Base-by-base conservation (phyloP, 1,140 invertebrate genomes). In the Philotrypesis tridentata region DNA sequence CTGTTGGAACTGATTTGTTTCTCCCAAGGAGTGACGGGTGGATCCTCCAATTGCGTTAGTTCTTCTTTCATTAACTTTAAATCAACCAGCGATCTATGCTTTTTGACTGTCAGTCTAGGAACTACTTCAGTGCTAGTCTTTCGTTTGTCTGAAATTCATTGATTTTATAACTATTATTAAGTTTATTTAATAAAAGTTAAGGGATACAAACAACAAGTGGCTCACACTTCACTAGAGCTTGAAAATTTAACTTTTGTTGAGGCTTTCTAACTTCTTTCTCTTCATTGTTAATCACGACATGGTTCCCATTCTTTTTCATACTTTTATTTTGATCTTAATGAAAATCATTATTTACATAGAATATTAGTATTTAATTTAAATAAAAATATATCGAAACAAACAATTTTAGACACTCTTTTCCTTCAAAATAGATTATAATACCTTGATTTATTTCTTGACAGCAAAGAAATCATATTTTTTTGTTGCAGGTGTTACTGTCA, bases 1-100 rank as follows among this genome's bases (percentile, higher is more conserved):
- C 89, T 86, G 12, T 77, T 82, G 6, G 86, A 82, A 77, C 84
- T 84, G n/a, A 90, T 79, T 81, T 88, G 21, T 82, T 86, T 89
- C 48, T 91, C 90, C 83, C 83, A 82, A 6, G 67, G 55, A 55
- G 87, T 90, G 14, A 76, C 2, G 27, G 90, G 89, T 40, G 88
- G 88, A 87, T 91, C 89, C 78, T 91, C 86, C 31, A 90, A 82
- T 76, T 89, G 89, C 65, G 85, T 88, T 25, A 90, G 82, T 82
- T 90, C 89, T 60, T 86, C 84, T 76, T 86, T 83, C 87, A 89
- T 88, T 79, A 83, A 80, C 82, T 90, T 74, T 55, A 88, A 75
- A 81, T 89, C 86, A 21, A 89, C 87, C 0, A 86, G 71, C 23
- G 80, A 73, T 74, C 84, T 84, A 73, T 82, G 78, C 79, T 86